Percentiles rank a stretch among this genome's conserved stretches.
Evolutionary conservation across 2,888 invertebrate species (phyloP).

Genomic region (Harmothoe impar): DNA sequence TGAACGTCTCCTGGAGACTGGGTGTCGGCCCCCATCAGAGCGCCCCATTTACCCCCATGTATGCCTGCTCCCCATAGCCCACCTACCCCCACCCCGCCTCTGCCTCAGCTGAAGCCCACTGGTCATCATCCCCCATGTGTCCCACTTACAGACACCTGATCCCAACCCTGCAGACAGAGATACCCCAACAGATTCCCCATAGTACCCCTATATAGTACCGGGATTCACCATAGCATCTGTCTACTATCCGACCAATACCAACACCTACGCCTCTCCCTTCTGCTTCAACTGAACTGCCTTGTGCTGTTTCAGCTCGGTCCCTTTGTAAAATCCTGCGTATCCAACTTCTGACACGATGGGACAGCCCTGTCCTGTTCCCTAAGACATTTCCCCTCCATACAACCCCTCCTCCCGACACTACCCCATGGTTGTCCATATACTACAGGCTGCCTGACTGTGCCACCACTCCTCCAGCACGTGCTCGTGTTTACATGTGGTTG

Average conservation of each 20-base stretch:
- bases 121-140: background rate
- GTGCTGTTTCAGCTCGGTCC: too few relatives aligned
- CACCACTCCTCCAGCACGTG: constrained; percentile 18
- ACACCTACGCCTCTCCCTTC: too few relatives aligned
- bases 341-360: too few relatives aligned
- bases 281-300: too few relatives aligned
- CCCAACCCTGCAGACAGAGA: too few relatives aligned
- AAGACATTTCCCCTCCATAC: too few relatives aligned
- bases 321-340: too few relatives aligned
- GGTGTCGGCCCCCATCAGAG: background rate
- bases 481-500: constrained; percentile 28
- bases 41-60: background rate
- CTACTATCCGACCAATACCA: too few relatives aligned
- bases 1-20: background rate
- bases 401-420: background rate
- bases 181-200: too few relatives aligned
- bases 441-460: background rate
- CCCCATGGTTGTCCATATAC: background rate
- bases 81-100: background rate
- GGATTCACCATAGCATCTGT: too few relatives aligned
- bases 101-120: background rate
- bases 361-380: too few relatives aligned
- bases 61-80: background rate
- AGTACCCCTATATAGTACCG: too few relatives aligned
- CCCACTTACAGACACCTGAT: background rate